These are phyloP conservation scores for Ochropleura plecta DNA, from an alignment of 2,888 invertebrate genomes.

Conservation along the genomic window DNA sequence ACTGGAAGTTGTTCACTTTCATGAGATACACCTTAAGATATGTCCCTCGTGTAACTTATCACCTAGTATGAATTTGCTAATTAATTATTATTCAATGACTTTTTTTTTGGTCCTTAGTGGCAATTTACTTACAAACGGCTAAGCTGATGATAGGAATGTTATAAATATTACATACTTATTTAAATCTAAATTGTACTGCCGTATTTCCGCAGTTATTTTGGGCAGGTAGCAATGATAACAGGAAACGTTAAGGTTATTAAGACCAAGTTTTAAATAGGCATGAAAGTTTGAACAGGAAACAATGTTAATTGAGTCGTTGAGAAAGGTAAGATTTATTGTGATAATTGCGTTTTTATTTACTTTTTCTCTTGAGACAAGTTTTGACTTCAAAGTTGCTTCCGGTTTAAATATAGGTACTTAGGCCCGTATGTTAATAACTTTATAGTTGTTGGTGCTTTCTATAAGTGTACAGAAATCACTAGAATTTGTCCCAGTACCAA, in stretches of 20 bases:
- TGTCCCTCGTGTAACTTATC: neutral
- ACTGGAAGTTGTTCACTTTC: neutral
- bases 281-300: conserved; percentile 47
- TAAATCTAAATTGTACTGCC: neutral
- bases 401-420: no score
- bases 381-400: neutral
- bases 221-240: conserved; percentile 1
- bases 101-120: neutral
- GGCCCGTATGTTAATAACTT: no score
- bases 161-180: neutral
- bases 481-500: no score
- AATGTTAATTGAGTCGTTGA: conserved; percentile 34
- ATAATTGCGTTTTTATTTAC: conserved; percentile 24
- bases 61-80: neutral
- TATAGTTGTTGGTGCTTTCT: no score
- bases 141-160: neutral
- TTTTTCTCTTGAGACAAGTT: conserved; percentile 8
- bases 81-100: no score
- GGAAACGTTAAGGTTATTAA: conserved; percentile 44
- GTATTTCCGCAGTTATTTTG: conserved; percentile 23
- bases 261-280: conserved; percentile 19
- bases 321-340: conserved; percentile 23
- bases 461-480: no score
- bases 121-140: neutral
- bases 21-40: neutral